Conservation (phyloP, 2,888 invertebrate species). For the Caenorhabditis auriculariae region DNA sequence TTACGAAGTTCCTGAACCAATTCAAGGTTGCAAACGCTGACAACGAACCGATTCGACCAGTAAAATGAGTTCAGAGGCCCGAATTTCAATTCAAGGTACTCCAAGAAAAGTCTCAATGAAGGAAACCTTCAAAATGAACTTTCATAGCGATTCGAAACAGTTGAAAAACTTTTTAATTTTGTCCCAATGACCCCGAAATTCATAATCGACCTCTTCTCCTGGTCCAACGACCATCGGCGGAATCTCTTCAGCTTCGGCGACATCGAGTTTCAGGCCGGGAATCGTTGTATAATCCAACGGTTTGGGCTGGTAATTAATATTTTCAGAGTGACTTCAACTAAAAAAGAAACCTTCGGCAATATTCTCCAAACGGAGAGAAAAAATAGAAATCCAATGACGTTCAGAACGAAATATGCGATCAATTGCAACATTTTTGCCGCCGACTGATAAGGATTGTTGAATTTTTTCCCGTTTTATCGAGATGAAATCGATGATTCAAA, state of each 20-base stretch:
- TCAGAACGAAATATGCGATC: no score
- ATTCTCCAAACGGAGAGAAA: no score
- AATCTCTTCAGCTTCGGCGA: slow-evolving; percentile 14
- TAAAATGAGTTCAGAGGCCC: slow-evolving; percentile 37
- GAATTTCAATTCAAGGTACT: slow-evolving; percentile 12
- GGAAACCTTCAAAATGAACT: slow-evolving; percentile 5
- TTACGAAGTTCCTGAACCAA: slow-evolving; percentile 6
- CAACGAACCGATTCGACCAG: slow-evolving; percentile 35
- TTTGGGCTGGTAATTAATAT: slow-evolving; percentile 34
- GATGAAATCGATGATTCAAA: no score
- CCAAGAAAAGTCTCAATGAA: slow-evolving; percentile 19
- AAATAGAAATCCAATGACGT: no score
- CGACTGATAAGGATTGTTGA: no score
- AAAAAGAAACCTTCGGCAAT: no score
- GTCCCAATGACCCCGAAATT: slow-evolving; percentile 16
- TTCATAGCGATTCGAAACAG: no score
- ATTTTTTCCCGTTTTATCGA: no score
- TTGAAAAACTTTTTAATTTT: slow-evolving; percentile 15
- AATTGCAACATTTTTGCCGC: no score
- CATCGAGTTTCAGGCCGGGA: slow-evolving; percentile 40
- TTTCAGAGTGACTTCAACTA: no score
- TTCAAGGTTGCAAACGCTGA: slow-evolving; percentile 12
- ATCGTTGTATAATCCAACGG: slow-evolving; percentile 54
- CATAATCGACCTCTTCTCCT: slow-evolving; percentile 8
- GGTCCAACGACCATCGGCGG: slow-evolving; percentile 12